Conservation (phyloP, 2,888 invertebrate genomes). For the Hololepta plana region DNA sequence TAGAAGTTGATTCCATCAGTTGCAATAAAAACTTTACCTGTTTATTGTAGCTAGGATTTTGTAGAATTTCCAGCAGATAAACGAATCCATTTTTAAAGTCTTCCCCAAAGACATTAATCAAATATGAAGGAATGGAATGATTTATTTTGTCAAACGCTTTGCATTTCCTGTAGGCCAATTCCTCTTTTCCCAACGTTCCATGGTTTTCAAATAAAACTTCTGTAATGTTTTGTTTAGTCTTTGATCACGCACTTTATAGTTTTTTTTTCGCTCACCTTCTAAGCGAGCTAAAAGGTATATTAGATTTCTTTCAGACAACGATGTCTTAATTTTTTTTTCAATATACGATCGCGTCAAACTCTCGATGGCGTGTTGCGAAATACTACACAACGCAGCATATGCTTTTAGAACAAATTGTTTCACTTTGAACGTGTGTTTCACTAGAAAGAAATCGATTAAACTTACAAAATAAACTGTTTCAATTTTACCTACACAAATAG, state of each 20-base stretch:
- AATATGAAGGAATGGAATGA: slow-evolving; percentile 18
- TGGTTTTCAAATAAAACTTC: slow-evolving; percentile 23
- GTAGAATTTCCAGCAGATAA: slow-evolving; percentile 26
- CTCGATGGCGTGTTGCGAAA: slow-evolving; percentile 29
- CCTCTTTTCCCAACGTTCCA: slow-evolving; percentile 18
- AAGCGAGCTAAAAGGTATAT: slow-evolving; percentile 38
- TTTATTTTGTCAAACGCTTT: slow-evolving; percentile 28
- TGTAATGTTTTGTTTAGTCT: slow-evolving; percentile 11
- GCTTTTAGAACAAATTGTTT: slow-evolving; percentile 28
- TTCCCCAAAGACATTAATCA: slow-evolving; percentile 22
- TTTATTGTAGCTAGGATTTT: slow-evolving; percentile 42
- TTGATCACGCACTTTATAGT: slow-evolving; percentile 2
- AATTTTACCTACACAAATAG: slow-evolving; percentile 24
- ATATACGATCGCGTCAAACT: slow-evolving; percentile 23
- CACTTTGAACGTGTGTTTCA: slow-evolving; percentile 34
- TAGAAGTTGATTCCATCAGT: neutral
- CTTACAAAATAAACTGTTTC: slow-evolving; percentile 2
- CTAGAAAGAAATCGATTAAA: slow-evolving; percentile 22
- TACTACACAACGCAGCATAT: slow-evolving; percentile 29
- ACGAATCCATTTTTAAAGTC: slow-evolving; percentile 27
- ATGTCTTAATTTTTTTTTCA: slow-evolving; percentile 23
- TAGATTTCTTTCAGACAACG: slow-evolving; percentile 34
- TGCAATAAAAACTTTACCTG: slow-evolving; percentile 20
- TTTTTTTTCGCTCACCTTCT: slow-evolving; percentile 33
- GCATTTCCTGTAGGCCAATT: slow-evolving; percentile 21